Evolutionary conservation across 2,113 vertebrate genomes (phyloP).

Genomic region (Crotalus horridus): DNA sequence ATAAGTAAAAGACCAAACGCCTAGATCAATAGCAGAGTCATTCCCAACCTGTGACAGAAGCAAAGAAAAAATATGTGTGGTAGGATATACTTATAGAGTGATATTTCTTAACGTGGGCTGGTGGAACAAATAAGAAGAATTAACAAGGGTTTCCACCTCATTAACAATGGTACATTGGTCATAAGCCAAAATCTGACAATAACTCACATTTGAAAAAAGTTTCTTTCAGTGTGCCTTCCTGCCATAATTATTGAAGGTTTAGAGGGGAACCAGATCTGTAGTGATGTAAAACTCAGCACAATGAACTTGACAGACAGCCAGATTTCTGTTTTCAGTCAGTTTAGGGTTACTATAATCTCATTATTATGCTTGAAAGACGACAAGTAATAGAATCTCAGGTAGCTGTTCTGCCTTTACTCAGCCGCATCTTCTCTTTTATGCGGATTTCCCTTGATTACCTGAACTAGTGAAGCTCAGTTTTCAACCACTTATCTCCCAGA

Average conservation of each 20-base stretch:
- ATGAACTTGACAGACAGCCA: slow-evolving; percentile 87
- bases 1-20: slow-evolving; percentile 27
- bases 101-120: slow-evolving; percentile 14
- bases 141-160: slow-evolving; percentile 45
- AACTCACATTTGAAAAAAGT: slow-evolving; percentile 60
- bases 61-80: slow-evolving; percentile 29
- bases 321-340: slow-evolving; percentile 83
- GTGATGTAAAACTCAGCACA: slow-evolving; percentile 79
- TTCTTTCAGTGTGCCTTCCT: slow-evolving; percentile 71
- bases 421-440: slow-evolving; percentile 73
- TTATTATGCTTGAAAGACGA: slow-evolving; percentile 90
- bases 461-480: slow-evolving; percentile 83
- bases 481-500: slow-evolving; percentile 83
- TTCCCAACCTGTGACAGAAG: slow-evolving; percentile 36
- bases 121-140: slow-evolving; percentile 50
- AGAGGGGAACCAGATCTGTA: slow-evolving; percentile 79
- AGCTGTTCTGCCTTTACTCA: slow-evolving; percentile 67
- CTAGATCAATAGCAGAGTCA: not conserved
- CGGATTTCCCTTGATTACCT: slow-evolving; percentile 85
- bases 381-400: slow-evolving; percentile 88
- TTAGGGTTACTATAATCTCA: slow-evolving; percentile 91
- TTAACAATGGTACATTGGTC: slow-evolving; percentile 51
- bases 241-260: slow-evolving; percentile 73
- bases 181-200: slow-evolving; percentile 61
- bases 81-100: not conserved